phyloP scores from a whole-genome alignment of 2,888 invertebrate species.

The Eilema depressum region DNA sequence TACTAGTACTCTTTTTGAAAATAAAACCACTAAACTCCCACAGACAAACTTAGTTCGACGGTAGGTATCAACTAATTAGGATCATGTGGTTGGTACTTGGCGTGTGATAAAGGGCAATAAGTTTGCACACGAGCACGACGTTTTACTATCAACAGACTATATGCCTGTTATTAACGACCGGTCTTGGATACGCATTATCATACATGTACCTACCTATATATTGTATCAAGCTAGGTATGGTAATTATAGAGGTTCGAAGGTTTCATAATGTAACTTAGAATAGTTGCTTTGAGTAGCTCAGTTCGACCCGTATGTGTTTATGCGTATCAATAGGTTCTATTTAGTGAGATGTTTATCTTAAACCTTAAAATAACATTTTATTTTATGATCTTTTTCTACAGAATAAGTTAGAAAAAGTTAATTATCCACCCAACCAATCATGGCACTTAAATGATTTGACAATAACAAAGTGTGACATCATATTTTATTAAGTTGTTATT shows the following conservation, averaged over 20 bases:
- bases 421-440: too few relatives aligned
- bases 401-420: too few relatives aligned
- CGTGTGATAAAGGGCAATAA: slow-evolving; percentile 52
- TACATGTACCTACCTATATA: slow-evolving; percentile 31
- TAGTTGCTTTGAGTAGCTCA: slow-evolving; percentile 15
- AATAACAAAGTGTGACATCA: background rate
- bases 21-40: too few relatives aligned
- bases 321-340: background rate
- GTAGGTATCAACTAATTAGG: slow-evolving; percentile 37
- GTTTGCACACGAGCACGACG: slow-evolving; percentile 52
- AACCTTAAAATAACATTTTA: too few relatives aligned
- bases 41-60: too few relatives aligned
- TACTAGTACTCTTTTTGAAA: too few relatives aligned
- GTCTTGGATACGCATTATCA: slow-evolving; percentile 49
- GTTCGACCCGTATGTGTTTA: slow-evolving; percentile 9
- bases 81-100: slow-evolving; percentile 35
- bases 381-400: too few relatives aligned
- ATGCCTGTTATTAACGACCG: slow-evolving; percentile 50
- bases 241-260: slow-evolving; percentile 49
- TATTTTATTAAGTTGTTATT: background rate
- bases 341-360: too few relatives aligned
- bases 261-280: slow-evolving; percentile 43
- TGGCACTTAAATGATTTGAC: background rate
- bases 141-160: slow-evolving; percentile 43
- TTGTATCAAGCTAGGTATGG: slow-evolving; percentile 30